Evolutionary conservation across 2,888 invertebrate species (phyloP), one percentile per base, ranked within the genome.

Genomic region (Cheilosia vernalis): DNA sequence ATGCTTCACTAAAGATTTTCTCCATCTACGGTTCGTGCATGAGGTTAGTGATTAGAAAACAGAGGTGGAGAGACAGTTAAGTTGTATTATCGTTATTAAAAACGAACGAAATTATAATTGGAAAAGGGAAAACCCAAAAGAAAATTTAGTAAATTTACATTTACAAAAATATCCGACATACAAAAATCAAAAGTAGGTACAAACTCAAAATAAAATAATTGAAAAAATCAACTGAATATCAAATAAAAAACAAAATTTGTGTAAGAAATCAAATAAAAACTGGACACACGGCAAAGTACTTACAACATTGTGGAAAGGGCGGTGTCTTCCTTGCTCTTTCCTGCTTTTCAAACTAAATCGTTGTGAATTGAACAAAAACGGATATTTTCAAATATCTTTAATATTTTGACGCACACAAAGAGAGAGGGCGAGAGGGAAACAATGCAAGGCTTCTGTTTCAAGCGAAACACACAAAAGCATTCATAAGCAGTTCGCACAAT

Each of bases 1-100:
- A 97, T 61, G 97, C 97, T 91, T 95, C 96, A 90, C 97, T 97
- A 92, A 97, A 97, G 92, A 98, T 97, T 92, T 97, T 97, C 93
- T 98, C 97, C 96, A 98, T 96, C 98, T 98, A 92, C 64, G 87
- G 33, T 78, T 73, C 47, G 61, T 63, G 49, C 55, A 70, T 42
- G 4, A 21, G 17, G 70, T 84, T 80, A 80, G 76, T 70, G 21
- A 44, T 53, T 17, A 2, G 6, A 49, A 76, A 72, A 77, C 47
- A 69, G 5, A 56, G 10, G 19, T 21, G 15, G 2, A 24, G 24
- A 24, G 17, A 17, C 42, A 44, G 42, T 37, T 61, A 42, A 1
- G 0, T 24, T 24, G 10, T 17, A 61, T 5, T 10, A 61, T 21
- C 15, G 13, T 19, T 19, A 10, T 15, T 19, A 17, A 37, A 33